phyloP scores from a whole-genome alignment of 2,797 vertebrate species.

The Sebastiscus albofasciatus region DNA sequence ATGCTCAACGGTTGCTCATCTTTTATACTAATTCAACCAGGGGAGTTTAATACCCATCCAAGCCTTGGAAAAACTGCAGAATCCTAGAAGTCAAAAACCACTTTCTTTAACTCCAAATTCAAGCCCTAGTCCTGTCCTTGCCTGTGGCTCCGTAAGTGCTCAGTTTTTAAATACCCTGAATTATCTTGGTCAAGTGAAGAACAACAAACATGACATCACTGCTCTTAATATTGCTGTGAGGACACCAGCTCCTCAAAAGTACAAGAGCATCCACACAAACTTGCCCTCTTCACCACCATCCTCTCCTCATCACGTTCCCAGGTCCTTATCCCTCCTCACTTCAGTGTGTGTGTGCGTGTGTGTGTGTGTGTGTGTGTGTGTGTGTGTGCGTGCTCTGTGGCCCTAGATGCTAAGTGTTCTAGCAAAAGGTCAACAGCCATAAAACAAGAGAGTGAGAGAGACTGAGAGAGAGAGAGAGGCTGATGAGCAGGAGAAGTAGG shows the following conservation, averaged over 20 bases:
- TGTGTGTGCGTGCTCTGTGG: slow-evolving; percentile 26
- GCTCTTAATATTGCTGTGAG: slow-evolving; percentile 20
- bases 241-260: slow-evolving; percentile 32
- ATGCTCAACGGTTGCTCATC: not conserved
- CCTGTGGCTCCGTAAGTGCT: not conserved
- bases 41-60: not conserved
- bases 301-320: slow-evolving; percentile 32
- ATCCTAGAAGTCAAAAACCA: not conserved
- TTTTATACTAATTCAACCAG: not conserved
- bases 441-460: slow-evolving; percentile 58
- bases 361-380: slow-evolving; percentile 1
- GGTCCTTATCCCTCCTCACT: slow-evolving; percentile 37
- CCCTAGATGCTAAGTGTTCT: slow-evolving; percentile 66
- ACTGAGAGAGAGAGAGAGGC: slow-evolving; percentile 27
- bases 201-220: slow-evolving; percentile 24
- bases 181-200: slow-evolving; percentile 21
- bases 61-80: not conserved
- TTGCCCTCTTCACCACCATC: slow-evolving; percentile 9
- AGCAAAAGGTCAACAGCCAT: slow-evolving; percentile 78
- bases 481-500: slow-evolving; percentile 68
- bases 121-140: not conserved
- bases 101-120: not conserved
- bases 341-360: not conserved
- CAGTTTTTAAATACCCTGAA: slow-evolving; percentile 5
- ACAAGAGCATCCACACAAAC: slow-evolving; percentile 23